phyloP scores from a whole-genome alignment of 2,888 invertebrate genomes.

The Cosmia pyralina region DNA sequence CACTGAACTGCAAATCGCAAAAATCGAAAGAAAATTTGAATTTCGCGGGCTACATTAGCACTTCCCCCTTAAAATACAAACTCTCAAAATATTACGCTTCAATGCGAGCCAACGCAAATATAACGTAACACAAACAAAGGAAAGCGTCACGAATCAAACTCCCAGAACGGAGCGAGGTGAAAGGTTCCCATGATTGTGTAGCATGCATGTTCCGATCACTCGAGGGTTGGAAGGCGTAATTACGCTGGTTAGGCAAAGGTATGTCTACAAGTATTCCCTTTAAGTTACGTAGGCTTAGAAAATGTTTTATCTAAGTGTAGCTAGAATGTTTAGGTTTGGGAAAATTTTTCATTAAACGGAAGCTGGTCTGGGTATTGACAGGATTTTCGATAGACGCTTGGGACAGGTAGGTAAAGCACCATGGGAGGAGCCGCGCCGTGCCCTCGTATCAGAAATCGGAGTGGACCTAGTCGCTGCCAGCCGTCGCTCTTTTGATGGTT shows the following conservation, averaged over 20 bases:
- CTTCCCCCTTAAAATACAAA: neutral
- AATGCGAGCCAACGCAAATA: conserved; percentile 39
- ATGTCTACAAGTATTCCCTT: conserved; percentile 31
- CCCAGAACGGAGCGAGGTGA: conserved; percentile 78
- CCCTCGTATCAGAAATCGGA: too few relatives aligned
- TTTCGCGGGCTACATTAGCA: too few relatives aligned
- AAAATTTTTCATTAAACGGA: conserved; percentile 17
- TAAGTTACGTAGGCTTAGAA: conserved; percentile 5
- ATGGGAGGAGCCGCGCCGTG: too few relatives aligned
- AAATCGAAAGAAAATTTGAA: too few relatives aligned
- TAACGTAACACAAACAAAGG: conserved; percentile 70
- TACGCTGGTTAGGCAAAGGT: conserved; percentile 26
- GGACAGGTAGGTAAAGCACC: too few relatives aligned
- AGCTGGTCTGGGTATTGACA: neutral
- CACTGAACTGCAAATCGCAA: too few relatives aligned
- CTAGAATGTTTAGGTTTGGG: neutral
- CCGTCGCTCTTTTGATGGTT: too few relatives aligned
- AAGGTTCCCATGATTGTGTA: conserved; percentile 81
- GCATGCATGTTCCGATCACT: conserved; percentile 65
- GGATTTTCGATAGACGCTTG: neutral
- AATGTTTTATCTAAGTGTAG: neutral
- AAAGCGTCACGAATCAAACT: conserved; percentile 76
- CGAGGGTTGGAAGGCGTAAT: conserved; percentile 58
- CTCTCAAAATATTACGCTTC: conserved; percentile 8
- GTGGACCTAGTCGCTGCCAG: too few relatives aligned